These are phyloP conservation scores for Tuta absoluta DNA, from an alignment of 2,888 invertebrate genomes.

Conservation along the genomic window DNA sequence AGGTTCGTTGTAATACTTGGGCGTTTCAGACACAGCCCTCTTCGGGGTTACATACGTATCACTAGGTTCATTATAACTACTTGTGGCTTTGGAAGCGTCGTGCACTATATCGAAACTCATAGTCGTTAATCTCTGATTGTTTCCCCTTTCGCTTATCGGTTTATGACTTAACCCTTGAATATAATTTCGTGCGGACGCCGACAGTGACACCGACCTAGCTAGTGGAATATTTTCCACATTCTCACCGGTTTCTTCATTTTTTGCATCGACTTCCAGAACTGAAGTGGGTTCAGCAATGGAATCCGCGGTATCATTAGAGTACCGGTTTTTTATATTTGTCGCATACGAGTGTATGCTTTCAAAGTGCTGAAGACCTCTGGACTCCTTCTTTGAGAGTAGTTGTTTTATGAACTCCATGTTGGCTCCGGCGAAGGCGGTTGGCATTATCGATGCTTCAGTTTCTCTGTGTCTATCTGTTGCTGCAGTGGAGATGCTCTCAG, in stretches of 20 bases:
- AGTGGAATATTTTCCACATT: constrained; percentile 52
- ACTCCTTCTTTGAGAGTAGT: constrained; percentile 68
- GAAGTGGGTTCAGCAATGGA: constrained; percentile 60
- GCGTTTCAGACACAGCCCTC: constrained; percentile 42
- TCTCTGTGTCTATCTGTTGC: constrained; percentile 35
- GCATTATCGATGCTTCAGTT: constrained; percentile 48
- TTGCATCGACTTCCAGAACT: constrained; percentile 43
- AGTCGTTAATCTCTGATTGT: constrained; percentile 61
- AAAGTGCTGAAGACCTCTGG: constrained; percentile 51
- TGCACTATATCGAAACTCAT: constrained; percentile 72
- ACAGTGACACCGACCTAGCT: constrained; percentile 52
- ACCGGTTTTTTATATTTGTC: constrained; percentile 74
- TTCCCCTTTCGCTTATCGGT: constrained; percentile 48
- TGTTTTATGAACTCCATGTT: constrained; percentile 77
- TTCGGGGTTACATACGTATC: constrained; percentile 45
- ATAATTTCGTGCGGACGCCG: constrained; percentile 56
- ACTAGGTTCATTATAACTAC: constrained; percentile 45
- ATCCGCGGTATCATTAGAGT: constrained; percentile 51
- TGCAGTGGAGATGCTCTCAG: constrained; percentile 48
- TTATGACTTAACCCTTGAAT: constrained; percentile 52
- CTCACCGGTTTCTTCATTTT: constrained; percentile 46
- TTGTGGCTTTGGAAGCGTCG: constrained; percentile 49
- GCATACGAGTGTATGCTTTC: constrained; percentile 71
- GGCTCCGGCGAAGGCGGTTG: constrained; percentile 69
- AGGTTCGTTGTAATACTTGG: constrained; percentile 53